Conservation (phyloP, 2,888 invertebrate species). For the Teleogryllus oceanicus region DNA sequence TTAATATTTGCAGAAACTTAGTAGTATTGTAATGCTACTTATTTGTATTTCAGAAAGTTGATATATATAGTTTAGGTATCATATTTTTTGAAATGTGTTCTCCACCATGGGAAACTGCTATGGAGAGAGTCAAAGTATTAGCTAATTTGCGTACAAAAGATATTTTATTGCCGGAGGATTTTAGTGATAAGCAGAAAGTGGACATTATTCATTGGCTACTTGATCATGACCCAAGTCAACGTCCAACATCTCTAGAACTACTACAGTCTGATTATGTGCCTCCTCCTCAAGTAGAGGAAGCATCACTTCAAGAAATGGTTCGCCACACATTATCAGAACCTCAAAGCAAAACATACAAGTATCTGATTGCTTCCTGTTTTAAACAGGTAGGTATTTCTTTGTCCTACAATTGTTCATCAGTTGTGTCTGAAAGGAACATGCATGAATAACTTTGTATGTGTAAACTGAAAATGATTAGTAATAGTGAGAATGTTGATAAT, state of each 20-base stretch:
- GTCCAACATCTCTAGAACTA: conserved; percentile 84
- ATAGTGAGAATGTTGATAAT: too few relatives aligned
- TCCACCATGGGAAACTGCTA: conserved; percentile 75
- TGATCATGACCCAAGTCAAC: conserved; percentile 74
- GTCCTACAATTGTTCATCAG: background rate
- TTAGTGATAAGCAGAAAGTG: conserved; percentile 54
- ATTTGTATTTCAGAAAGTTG: conserved; percentile 64
- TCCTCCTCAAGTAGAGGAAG: conserved; percentile 80
- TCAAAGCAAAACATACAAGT: conserved; percentile 73
- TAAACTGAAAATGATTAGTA: too few relatives aligned
- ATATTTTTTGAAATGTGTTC: conserved; percentile 96
- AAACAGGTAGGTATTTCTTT: conserved; percentile 46
- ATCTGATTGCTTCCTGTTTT: conserved; percentile 61
- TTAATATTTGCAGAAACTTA: background rate
- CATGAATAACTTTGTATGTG: too few relatives aligned
- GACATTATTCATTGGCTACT: conserved; percentile 63
- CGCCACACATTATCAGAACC: conserved; percentile 77
- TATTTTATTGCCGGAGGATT: conserved; percentile 67
- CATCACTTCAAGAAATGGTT: conserved; percentile 76
- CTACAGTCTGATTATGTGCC: conserved; percentile 79
- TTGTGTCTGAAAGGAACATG: too few relatives aligned
- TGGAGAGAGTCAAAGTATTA: conserved; percentile 83
- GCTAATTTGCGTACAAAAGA: conserved; percentile 66
- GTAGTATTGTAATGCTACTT: conserved; percentile 28
- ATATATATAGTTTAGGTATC: conserved; percentile 82